These are phyloP conservation scores for Eubasilissa splendida DNA, from an alignment of 2,888 invertebrate genomes.

Conservation along the genomic window DNA sequence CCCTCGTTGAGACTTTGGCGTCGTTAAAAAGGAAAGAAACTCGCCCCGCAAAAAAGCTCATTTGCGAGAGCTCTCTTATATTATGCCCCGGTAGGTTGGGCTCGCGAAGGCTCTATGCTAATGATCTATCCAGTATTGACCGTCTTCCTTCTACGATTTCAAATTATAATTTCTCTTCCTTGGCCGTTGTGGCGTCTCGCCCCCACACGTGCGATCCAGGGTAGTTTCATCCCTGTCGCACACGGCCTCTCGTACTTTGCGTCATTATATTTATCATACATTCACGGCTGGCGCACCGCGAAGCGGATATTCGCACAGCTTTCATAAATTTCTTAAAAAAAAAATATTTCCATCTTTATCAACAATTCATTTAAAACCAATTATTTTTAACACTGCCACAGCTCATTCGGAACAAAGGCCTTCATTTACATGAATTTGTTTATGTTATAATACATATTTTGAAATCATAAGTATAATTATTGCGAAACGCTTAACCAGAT, in stretches of 20 bases:
- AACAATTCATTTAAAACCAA: too few relatives aligned
- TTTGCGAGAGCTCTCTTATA: slow-evolving; percentile 49
- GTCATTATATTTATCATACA: slow-evolving; percentile 49
- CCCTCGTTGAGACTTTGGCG: slow-evolving; percentile 38
- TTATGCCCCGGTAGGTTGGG: slow-evolving; percentile 4
- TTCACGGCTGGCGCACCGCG: slow-evolving; percentile 33
- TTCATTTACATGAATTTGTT: too few relatives aligned
- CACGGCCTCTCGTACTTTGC: slow-evolving; percentile 19
- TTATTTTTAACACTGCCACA: too few relatives aligned
- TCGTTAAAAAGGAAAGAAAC: slow-evolving; percentile 45
- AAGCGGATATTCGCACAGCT: not conserved
- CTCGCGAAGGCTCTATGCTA: slow-evolving; percentile 55
- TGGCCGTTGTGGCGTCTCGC: slow-evolving; percentile 28
- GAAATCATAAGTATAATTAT: too few relatives aligned
- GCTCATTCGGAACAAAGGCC: too few relatives aligned
- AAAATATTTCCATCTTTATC: too few relatives aligned
- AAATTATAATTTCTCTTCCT: slow-evolving; percentile 57
- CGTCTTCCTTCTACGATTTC: slow-evolving; percentile 58
- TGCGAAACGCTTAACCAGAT: too few relatives aligned
- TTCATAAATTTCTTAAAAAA: not conserved
- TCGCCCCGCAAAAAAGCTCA: slow-evolving; percentile 56
- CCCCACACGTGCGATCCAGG: slow-evolving; percentile 3
- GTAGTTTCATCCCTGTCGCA: slow-evolving; percentile 29
- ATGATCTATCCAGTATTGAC: slow-evolving; percentile 59
- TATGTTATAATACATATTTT: too few relatives aligned